Evolutionary conservation across 2,113 vertebrate genomes (phyloP), one percentile per base, ranked within the genome.

Genomic region (Etheostoma cragini): DNA sequence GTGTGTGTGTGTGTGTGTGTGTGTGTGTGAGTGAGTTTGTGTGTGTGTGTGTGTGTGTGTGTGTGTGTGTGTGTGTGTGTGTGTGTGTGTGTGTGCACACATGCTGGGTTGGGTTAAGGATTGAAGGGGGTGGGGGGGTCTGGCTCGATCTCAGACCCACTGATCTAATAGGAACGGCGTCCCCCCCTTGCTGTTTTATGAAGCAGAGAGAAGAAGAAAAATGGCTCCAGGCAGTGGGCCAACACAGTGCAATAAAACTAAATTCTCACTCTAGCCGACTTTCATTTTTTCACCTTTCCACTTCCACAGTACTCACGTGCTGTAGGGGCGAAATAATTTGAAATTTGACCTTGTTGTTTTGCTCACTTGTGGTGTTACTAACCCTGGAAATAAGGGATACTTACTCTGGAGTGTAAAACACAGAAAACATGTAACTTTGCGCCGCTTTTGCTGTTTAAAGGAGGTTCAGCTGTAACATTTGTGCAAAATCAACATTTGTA

Each of bases 211-310:
- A 87, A 63, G 83, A 83, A 80, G 74, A 86, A 67, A 91, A 84
- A 91, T 80, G 81, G 79, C 83, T 88, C 72, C 63, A 71, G 89
- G 89, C 91, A 17, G 13, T 26, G 42, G 52, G 87, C 87, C 91
- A 91, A 81, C 78, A 85, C 80, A 19, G 58, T 0, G 75, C 86
- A 89, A 89, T 90, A 90, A 92, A 90, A 84, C 72, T 53, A 70
- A 81, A 89, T 69, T 88, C 86, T 87, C 76, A 70, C 66, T 81
- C 78, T 49, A 72, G 61, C 63, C 12, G 0, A 58, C 73, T 83
- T 78, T 89, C 69, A 81, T 87, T 82, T 88, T 77, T 85, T 81
- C 14, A 24, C 68, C 62, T 80, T 65, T 68, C 68, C 74, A 78
- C 71, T 58, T 72, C 10, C 6, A 64, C 57, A 62, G 73, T 0